A percentile compares a stretch with the other conserved stretches of the same genome.
phyloP scores from a whole-genome alignment of 1,140 invertebrate genomes.

The Drosophila mayri region DNA sequence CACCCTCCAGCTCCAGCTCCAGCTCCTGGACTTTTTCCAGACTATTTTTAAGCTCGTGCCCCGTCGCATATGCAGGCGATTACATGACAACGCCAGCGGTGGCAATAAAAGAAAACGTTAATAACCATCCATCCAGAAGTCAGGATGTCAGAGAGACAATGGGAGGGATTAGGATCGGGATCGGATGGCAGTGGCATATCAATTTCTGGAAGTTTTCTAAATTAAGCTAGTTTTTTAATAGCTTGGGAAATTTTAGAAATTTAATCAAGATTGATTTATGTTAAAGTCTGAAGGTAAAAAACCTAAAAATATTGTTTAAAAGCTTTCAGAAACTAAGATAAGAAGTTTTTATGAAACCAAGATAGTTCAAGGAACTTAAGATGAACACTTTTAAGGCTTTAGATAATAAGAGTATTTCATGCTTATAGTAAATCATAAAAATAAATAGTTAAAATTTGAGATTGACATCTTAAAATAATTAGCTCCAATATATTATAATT shows the following conservation, averaged over 20 bases:
- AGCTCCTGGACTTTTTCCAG: neutral
- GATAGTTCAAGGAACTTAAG: neutral
- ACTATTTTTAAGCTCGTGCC: constrained; percentile 15
- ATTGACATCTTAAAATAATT: neutral
- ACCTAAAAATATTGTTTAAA: too few relatives aligned
- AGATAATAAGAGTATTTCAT: neutral
- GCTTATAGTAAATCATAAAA: neutral
- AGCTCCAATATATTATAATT: too few relatives aligned
- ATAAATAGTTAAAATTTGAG: too few relatives aligned
- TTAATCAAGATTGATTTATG: too few relatives aligned
- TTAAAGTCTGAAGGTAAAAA: neutral
- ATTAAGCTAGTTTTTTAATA: neutral
- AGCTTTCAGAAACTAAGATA: too few relatives aligned
- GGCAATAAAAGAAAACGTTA: constrained; percentile 62
- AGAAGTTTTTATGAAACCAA: too few relatives aligned
- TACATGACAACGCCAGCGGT: constrained; percentile 47
- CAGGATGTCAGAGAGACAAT: constrained; percentile 27
- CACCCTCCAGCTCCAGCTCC: constrained; percentile 3
- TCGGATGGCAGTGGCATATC: neutral
- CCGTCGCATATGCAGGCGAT: constrained; percentile 43
- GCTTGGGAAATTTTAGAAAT: neutral
- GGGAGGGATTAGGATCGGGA: constrained; percentile 9
- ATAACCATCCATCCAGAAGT: constrained; percentile 42
- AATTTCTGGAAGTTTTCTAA: neutral
- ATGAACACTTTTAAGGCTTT: neutral